Conservation (phyloP, 2,113 vertebrate species). For the Toxotes jaculatrix region DNA sequence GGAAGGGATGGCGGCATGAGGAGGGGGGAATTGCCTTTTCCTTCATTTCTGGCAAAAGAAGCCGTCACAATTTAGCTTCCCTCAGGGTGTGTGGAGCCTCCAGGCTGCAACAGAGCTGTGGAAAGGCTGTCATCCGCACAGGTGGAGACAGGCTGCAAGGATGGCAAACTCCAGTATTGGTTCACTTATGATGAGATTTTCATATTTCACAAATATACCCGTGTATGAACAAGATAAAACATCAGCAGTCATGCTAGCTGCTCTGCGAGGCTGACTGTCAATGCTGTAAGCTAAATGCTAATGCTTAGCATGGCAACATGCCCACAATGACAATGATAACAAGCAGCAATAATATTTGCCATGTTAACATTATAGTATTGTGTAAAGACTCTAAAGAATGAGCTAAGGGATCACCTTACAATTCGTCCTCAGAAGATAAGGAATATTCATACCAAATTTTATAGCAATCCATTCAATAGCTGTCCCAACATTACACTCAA, state of each 20-base stretch:
- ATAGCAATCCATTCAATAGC: no score
- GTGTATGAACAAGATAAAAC: not conserved
- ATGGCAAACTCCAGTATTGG: not conserved
- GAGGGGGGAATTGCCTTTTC: constrained; percentile 28
- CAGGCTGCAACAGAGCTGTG: constrained; percentile 55
- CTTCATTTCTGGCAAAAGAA: constrained; percentile 54
- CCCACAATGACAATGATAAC: not conserved
- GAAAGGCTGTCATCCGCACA: constrained; percentile 54
- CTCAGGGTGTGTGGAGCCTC: constrained; percentile 6
- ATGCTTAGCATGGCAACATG: not conserved
- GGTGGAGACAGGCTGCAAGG: constrained; percentile 55
- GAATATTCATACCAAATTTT: no score
- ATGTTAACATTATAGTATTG: not conserved
- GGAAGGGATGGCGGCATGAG: constrained; percentile 22
- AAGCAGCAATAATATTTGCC: not conserved
- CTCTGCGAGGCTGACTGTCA: not conserved
- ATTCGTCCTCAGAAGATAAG: no score
- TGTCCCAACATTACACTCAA: no score
- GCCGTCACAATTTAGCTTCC: constrained; percentile 59
- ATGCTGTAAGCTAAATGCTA: not conserved
- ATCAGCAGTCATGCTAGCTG: not conserved
- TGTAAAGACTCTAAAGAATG: not conserved
- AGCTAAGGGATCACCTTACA: not conserved
- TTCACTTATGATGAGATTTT: not conserved
- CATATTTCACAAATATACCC: not conserved